Percentiles rank a stretch among this genome's conserved stretches.
Evolutionary conservation across 1,140 invertebrate genomes (phyloP).

Genomic region (Microvelia longipes): DNA sequence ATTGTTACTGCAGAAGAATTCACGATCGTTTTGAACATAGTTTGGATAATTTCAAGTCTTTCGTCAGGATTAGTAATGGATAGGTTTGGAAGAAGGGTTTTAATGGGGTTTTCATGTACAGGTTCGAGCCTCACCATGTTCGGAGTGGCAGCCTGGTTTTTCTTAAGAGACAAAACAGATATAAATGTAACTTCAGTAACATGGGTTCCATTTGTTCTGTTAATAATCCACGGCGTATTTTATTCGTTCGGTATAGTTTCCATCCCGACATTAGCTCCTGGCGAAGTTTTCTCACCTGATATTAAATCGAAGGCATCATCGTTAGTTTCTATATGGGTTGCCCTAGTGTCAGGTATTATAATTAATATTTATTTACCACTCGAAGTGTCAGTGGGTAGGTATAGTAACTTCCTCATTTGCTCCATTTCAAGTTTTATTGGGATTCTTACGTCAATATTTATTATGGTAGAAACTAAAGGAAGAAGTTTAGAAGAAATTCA

Average conservation of each 20-base stretch:
- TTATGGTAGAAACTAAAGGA: slow-evolving; percentile 67
- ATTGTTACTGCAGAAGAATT: slow-evolving; percentile 5
- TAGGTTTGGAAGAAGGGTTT: slow-evolving; percentile 28
- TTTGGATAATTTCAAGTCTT: slow-evolving; percentile 29
- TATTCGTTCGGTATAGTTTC: slow-evolving; percentile 14
- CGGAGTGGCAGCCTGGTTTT: slow-evolving; percentile 19
- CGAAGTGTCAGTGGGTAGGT: slow-evolving; percentile 39
- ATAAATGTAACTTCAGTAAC: not conserved
- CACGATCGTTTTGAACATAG: slow-evolving; percentile 5
- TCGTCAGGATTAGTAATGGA: slow-evolving; percentile 26
- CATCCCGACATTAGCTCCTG: slow-evolving; percentile 14
- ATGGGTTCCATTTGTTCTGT: slow-evolving; percentile 11
- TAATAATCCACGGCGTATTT: slow-evolving; percentile 9
- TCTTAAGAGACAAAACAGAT: slow-evolving; percentile 1
- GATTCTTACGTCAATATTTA: slow-evolving; percentile 36
- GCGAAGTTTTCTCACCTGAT: slow-evolving; percentile 15
- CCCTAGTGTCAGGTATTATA: slow-evolving; percentile 37
- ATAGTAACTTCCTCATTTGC: slow-evolving; percentile 66
- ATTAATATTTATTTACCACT: slow-evolving; percentile 55
- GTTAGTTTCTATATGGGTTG: slow-evolving; percentile 9
- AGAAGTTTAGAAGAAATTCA: slow-evolving; percentile 50
- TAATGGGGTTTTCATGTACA: slow-evolving; percentile 29
- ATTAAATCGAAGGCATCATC: slow-evolving; percentile 15
- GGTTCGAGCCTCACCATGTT: slow-evolving; percentile 15
- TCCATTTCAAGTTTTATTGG: slow-evolving; percentile 46